Evolutionary conservation across 2,113 vertebrate genomes (phyloP), one percentile per base, ranked within the genome.

Genomic region (Aythya baeri): DNA sequence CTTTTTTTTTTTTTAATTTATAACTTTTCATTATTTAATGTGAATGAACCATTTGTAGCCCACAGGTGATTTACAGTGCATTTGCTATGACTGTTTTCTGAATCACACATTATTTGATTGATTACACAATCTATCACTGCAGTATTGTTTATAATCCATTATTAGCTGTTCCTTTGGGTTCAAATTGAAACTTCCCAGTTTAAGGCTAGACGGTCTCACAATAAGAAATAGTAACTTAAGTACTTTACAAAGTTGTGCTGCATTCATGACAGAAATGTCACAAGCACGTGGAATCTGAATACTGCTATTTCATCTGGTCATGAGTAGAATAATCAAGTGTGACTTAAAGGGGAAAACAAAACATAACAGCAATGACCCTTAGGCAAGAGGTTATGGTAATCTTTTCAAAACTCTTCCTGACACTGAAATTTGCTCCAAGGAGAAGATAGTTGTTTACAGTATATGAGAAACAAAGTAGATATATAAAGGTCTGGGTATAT

Each of bases 401-500:
- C 4, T 71, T 88, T 93, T 83, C 12, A 18, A 67, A 92, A 67
- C 27, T 54, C 8, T 49, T 74, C 21, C 14, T 5, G 11, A 43
- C 1, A 36, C 2, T 17, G 5, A n/a, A n/a, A 5, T 55, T 61
- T 61, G 18, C 17, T 34, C 15, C 25, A 34, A 61, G 27, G 13
- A 86, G 13, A 29, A 49, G 34, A 13, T 7, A 31, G 14, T 12
- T 32, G 13, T 38, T 76, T 70, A 38, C 4, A 13, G 4, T 29
- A 34, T 13, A 44, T 25, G 18, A 89, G 49, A 85, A 91, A 82
- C 4, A 43, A 94, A 74, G 22, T 10, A 62, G 50, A 22, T 41
- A 23, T 3, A 5, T 73, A 41, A 52, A 85, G 32, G 21, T 57
- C 41, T 77, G 8, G 0, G 0, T 13, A 11, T 7, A 6, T 49